Base-by-base conservation (phyloP, 2,888 invertebrate species). In the Hypomecis punctinalis region DNA sequence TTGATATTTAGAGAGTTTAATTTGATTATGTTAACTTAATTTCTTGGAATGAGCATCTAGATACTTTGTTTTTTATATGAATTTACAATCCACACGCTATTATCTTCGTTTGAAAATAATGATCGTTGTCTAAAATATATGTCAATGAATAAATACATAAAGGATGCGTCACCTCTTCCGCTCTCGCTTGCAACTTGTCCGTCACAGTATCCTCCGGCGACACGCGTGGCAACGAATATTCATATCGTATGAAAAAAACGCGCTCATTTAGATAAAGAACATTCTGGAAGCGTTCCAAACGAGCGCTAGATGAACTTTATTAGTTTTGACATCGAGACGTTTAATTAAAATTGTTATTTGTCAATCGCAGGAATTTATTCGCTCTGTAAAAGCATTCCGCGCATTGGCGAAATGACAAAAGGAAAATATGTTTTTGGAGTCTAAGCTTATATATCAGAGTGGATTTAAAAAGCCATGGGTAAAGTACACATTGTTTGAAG, bases 181-280 rank as follows among this genome's bases (percentile, higher is more conserved):
- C 76, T 69, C 36, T 35, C 71, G 66, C 77, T 72, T 67, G 13
- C 74, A 54, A 48, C 75, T 76, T 75, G 56, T 83, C 82, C 82
- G 80, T 23, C 23, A 1, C 80, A 76, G 85, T 23, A 23, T 23
- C 23, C 23, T 23, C 23, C 23, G 81, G 84, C 84, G 84, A 84
- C 78, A 82, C 79, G 83, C 85, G 84, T 85, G 86, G 79, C 80
- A 83, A 82, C 86, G 85, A 89, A 91, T 87, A 90, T 88, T 89
- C 88, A 88, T 89, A 87, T 84, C 81, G 76, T 73, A 77, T 77
- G 71, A 71, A 70, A 74, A 79, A 76, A 78, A 80, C 79, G 76
- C 80, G 71, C 79, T 82, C 84, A 83, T 85, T 87, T 83, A 80
- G 74, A 85, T 85, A 81, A 86, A 84, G 56, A 47, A 46, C 33